Conservation (phyloP, 2,113 vertebrate genomes). For the Crotalus helleri region DNA sequence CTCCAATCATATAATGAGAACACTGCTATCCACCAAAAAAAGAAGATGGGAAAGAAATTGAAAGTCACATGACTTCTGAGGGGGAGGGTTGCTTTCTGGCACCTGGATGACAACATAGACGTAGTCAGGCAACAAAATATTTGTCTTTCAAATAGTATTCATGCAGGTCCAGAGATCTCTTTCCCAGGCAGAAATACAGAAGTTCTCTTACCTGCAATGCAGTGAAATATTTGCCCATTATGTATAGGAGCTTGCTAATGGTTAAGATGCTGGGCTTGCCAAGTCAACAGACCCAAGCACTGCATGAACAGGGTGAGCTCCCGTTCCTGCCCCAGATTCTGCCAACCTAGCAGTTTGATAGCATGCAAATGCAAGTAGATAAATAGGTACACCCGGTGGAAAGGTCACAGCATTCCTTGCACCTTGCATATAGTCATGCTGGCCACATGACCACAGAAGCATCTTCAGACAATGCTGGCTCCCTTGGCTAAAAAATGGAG, state of each 20-base stretch:
- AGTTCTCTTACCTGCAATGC: neutral
- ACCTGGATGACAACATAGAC: neutral
- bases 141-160: neutral
- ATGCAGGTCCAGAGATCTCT: neutral
- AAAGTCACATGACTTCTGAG: neutral
- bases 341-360: neutral
- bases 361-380: neutral
- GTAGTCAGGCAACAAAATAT: neutral
- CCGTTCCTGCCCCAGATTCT: neutral
- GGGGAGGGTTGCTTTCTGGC: neutral
- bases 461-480: neutral
- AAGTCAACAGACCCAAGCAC: neutral
- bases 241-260: neutral
- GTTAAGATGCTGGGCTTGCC: neutral
- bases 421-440: neutral
- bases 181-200: neutral
- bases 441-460: neutral
- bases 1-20: neutral
- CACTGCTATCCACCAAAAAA: neutral
- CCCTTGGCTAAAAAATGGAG: neutral
- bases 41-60: neutral
- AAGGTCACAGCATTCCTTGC: neutral
- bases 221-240: neutral
- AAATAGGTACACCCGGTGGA: neutral
- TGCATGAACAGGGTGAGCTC: neutral